A percentile compares a stretch with the other conserved stretches of the same genome.
Evolutionary conservation across 2,888 invertebrate genomes (phyloP).

Genomic region (Molanna angustata): DNA sequence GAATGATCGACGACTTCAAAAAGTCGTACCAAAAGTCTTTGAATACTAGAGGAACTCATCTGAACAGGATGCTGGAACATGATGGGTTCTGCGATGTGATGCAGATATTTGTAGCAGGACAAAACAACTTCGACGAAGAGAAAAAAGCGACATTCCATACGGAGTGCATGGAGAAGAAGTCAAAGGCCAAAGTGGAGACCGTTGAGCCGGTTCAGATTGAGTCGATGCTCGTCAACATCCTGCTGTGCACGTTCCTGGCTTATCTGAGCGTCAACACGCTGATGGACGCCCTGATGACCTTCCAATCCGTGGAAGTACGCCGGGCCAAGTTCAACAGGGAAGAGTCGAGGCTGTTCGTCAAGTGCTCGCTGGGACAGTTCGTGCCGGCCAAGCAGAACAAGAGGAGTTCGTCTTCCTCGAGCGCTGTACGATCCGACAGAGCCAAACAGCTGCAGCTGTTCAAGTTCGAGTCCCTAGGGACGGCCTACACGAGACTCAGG

Average conservation of each 20-base stretch:
- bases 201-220: background rate
- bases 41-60: background rate
- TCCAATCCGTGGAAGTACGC: too few species aligned
- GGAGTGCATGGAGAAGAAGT: background rate
- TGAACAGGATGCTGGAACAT: slow-evolving; percentile 9
- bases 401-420: slow-evolving; percentile 13
- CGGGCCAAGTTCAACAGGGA: slow-evolving; percentile 2
- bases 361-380: slow-evolving; percentile 24
- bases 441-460: slow-evolving; percentile 1
- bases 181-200: background rate
- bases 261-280: slow-evolving; percentile 8
- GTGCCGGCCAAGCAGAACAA: slow-evolving; percentile 22
- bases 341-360: slow-evolving; percentile 7
- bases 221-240: background rate
- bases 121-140: background rate
- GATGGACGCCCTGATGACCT: slow-evolving; percentile 18
- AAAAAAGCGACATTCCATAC: background rate
- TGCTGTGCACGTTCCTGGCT: slow-evolving; percentile 2
- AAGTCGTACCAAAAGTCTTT: background rate
- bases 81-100: slow-evolving; percentile 10
- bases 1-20: background rate
- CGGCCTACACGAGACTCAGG: slow-evolving; percentile 24
- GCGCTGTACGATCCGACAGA: background rate
- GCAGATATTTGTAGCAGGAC: slow-evolving; percentile 13
- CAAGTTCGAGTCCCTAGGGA: slow-evolving; percentile 24